Percentiles rank a stretch among this genome's conserved stretches.
These are phyloP conservation scores for Aphodius sticticus DNA, from an alignment of 2,888 invertebrate genomes.

Conservation along the genomic window DNA sequence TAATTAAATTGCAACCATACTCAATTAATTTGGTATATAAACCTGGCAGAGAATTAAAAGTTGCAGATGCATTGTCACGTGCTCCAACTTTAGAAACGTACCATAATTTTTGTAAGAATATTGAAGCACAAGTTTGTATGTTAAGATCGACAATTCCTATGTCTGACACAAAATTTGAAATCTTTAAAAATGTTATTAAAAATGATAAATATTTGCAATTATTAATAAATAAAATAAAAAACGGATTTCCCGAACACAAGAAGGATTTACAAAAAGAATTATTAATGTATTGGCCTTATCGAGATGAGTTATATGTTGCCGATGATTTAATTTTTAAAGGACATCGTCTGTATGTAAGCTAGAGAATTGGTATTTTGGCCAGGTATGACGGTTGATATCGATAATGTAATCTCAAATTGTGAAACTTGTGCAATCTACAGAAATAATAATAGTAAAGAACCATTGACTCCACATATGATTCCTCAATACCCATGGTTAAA, in stretches of 20 bases:
- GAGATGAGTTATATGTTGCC: neutral
- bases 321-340: constrained; percentile 17
- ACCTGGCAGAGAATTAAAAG: constrained; percentile 42
- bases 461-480: constrained; percentile 20
- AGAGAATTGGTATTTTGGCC: constrained; percentile 39
- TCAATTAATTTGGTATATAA: neutral
- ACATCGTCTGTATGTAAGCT: constrained; percentile 18
- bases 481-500: constrained; percentile 25
- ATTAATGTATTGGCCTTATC: too few relatives aligned
- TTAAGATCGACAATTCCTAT: constrained; percentile 33
- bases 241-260: neutral
- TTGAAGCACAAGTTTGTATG: constrained; percentile 36
- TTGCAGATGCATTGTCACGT: constrained; percentile 34
- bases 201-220: constrained; percentile 11
- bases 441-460: constrained; percentile 17
- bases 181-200: neutral
- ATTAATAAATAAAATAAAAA: constrained; percentile 19
- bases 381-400: constrained; percentile 37
- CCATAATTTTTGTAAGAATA: constrained; percentile 28
- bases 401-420: constrained; percentile 22
- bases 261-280: neutral
- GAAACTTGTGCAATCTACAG: constrained; percentile 17
- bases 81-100: constrained; percentile 13
- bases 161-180: constrained; percentile 34
- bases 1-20: constrained; percentile 5